These are phyloP conservation scores for Ctenicera cuprea DNA, from an alignment of 2,888 invertebrate genomes.

Conservation along the genomic window DNA sequence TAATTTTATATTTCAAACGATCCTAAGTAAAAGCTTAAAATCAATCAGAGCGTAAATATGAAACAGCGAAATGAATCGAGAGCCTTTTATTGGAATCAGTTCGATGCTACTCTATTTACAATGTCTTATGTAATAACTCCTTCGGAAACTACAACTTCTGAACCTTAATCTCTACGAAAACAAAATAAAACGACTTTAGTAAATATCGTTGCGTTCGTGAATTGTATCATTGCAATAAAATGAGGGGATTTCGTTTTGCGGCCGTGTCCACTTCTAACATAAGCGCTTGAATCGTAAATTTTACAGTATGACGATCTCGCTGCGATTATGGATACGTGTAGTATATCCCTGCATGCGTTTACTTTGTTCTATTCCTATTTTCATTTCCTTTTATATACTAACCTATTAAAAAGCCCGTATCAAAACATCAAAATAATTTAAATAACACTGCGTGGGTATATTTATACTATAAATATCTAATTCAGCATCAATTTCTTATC, in stretches of 20 bases:
- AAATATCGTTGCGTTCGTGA: slow-evolving; percentile 55
- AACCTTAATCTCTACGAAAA: slow-evolving; percentile 43
- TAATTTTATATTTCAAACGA: slow-evolving; percentile 18
- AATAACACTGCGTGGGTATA: no score
- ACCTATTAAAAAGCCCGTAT: no score
- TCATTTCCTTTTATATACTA: not conserved
- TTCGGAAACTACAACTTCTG: slow-evolving; percentile 38
- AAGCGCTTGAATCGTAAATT: slow-evolving; percentile 51
- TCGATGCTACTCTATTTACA: slow-evolving; percentile 31
- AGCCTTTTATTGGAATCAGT: slow-evolving; percentile 21
- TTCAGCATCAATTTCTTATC: no score
- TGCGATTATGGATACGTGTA: slow-evolving; percentile 25
- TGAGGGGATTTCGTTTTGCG: slow-evolving; percentile 52
- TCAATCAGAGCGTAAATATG: slow-evolving; percentile 27
- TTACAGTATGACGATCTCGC: slow-evolving; percentile 49
- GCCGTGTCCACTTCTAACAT: slow-evolving; percentile 45
- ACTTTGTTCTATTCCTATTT: slow-evolving; percentile 7
- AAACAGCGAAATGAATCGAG: slow-evolving; percentile 20
- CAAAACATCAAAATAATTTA: no score
- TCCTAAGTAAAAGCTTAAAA: slow-evolving; percentile 23
- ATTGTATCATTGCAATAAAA: slow-evolving; percentile 56
- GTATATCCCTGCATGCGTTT: not conserved
- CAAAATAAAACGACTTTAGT: slow-evolving; percentile 52
- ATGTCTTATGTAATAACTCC: slow-evolving; percentile 38
- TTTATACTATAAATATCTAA: no score